These are phyloP conservation scores for Pachliopta kotzebuea DNA, from an alignment of 2,888 invertebrate genomes.

Conservation along the genomic window DNA sequence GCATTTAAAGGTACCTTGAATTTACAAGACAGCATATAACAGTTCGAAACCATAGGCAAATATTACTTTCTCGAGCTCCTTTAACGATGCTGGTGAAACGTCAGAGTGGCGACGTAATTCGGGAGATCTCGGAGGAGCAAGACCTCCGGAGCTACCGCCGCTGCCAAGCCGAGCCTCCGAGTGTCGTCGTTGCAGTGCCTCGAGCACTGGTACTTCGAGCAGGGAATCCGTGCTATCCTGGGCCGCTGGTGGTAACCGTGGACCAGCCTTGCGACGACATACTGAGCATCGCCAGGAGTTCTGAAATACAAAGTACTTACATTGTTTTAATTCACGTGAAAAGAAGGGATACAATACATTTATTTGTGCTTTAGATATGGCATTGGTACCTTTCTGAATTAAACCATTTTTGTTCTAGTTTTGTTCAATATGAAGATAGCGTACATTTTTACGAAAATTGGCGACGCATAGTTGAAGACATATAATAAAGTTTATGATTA, in stretches of 20 bases:
- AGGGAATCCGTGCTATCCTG: constrained; percentile 93
- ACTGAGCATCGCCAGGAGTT: constrained; percentile 94
- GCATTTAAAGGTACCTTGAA: background rate
- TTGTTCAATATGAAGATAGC: no score
- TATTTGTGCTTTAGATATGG: background rate
- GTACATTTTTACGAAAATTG: no score
- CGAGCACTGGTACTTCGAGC: constrained; percentile 89
- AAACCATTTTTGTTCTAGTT: no score
- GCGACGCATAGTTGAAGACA: no score
- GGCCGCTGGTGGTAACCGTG: constrained; percentile 85
- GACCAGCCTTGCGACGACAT: constrained; percentile 90
- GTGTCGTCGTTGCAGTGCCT: constrained; percentile 89
- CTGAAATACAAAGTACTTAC: constrained; percentile 59
- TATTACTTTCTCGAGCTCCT: constrained; percentile 93
- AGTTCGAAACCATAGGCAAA: constrained; percentile 32
- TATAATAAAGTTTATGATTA: no score
- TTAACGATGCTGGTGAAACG: constrained; percentile 92
- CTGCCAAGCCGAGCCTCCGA: constrained; percentile 84
- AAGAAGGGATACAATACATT: background rate
- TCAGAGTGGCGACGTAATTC: constrained; percentile 91
- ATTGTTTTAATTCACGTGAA: background rate
- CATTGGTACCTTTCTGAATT: background rate
- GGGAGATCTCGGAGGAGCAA: constrained; percentile 92
- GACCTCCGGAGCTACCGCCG: constrained; percentile 77
- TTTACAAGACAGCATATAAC: background rate